Percentiles rank a stretch among this genome's conserved stretches.
These are phyloP conservation scores for Crotalus tigris DNA, from an alignment of 2,113 vertebrate genomes.

Conservation along the genomic window DNA sequence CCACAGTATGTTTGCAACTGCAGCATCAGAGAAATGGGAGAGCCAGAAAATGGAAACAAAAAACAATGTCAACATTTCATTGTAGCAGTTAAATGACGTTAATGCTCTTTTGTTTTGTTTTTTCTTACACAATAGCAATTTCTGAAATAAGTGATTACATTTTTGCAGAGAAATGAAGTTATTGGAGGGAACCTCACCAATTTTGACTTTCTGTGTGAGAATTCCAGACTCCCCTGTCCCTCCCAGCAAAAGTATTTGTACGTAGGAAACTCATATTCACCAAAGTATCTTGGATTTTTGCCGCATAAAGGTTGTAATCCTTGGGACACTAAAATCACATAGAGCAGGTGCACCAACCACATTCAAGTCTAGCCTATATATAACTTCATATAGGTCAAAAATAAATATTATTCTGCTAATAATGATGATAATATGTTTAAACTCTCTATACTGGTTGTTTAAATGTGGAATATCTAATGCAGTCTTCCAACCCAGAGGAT, in stretches of 20 bases:
- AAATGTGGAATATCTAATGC: conserved; percentile 21
- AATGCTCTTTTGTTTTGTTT: conserved; percentile 25
- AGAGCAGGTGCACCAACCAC: not conserved
- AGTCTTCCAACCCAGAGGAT: not conserved
- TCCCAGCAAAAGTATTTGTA: not conserved
- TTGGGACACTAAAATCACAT: not conserved
- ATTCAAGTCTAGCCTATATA: not conserved
- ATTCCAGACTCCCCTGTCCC: not conserved
- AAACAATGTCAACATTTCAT: conserved; percentile 61
- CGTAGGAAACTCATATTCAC: conserved; percentile 2
- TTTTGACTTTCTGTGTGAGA: conserved; percentile 24
- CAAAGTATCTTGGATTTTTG: conserved; percentile 6
- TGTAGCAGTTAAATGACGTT: conserved; percentile 39
- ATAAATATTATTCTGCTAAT: not conserved
- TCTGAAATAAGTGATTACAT: conserved; percentile 27
- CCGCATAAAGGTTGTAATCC: conserved; percentile 1
- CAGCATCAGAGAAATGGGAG: conserved; percentile 63
- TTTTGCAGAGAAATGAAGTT: conserved; percentile 21
- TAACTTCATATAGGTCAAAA: conserved; percentile 37
- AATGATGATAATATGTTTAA: not conserved
- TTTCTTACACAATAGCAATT: conserved; percentile 16
- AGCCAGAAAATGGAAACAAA: conserved; percentile 59
- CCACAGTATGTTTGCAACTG: conserved; percentile 99
- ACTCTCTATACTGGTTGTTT: conserved; percentile 19
- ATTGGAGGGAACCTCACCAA: conserved; percentile 4